Percentiles rank a stretch among this genome's conserved stretches.
Conservation (phyloP, 2,888 invertebrate species). For the Camptogramma bilineatum region DNA sequence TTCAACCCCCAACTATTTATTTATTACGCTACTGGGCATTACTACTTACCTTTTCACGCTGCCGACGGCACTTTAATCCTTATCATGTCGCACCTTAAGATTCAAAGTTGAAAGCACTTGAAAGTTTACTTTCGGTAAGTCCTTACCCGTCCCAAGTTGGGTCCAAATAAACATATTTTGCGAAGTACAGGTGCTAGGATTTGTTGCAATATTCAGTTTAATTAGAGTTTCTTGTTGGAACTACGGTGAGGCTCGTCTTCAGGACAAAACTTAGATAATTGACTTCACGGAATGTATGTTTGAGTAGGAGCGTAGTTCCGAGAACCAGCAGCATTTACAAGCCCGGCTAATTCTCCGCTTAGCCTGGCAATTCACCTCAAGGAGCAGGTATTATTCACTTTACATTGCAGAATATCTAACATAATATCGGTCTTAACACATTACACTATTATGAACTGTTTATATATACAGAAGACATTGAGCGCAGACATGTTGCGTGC, state of each 20-base stretch:
- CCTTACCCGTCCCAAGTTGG: conserved; percentile 53
- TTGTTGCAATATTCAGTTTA: conserved; percentile 61
- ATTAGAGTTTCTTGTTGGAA: conserved; percentile 45
- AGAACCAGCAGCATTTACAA: background rate
- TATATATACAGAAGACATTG: no score
- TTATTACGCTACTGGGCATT: conserved; percentile 73
- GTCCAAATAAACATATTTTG: conserved; percentile 68
- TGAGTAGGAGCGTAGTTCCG: background rate
- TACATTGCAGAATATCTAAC: background rate
- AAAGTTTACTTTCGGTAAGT: conserved; percentile 52
- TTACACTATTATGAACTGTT: no score
- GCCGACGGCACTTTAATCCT: conserved; percentile 24
- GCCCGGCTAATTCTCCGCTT: background rate
- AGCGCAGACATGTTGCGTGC: no score
- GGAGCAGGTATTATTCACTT: background rate
- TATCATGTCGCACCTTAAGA: conserved; percentile 41
- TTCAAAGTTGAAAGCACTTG: conserved; percentile 34
- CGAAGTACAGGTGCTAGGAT: conserved; percentile 55
- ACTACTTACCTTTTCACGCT: conserved; percentile 45
- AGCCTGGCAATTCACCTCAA: background rate
- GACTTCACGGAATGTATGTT: background rate
- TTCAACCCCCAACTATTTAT: conserved; percentile 75
- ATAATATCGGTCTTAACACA: background rate
- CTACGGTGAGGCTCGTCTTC: conserved; percentile 3
- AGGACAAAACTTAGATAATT: conserved; percentile 4